Percentiles rank a stretch among this genome's conserved stretches.
These are phyloP conservation scores for Anagrus nilaparvatae DNA, from an alignment of 1,140 invertebrate genomes.

Conservation along the genomic window DNA sequence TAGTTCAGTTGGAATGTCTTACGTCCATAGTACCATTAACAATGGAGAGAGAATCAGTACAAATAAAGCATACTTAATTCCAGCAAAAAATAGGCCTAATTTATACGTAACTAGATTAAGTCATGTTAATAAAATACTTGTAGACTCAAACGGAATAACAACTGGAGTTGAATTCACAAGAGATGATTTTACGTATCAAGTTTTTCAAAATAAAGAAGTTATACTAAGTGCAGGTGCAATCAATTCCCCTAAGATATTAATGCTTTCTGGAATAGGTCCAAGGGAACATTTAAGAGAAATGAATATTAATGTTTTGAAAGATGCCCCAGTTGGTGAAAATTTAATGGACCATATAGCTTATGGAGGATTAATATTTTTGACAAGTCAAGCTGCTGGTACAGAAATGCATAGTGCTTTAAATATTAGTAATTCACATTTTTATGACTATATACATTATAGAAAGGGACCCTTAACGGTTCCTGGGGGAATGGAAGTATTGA, in stretches of 20 bases:
- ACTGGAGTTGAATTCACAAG: slow-evolving; percentile 66
- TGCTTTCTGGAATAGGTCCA: slow-evolving; percentile 82
- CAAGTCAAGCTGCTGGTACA: slow-evolving; percentile 49
- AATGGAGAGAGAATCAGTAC: slow-evolving; percentile 53
- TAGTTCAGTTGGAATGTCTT: slow-evolving; percentile 42
- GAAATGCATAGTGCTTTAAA: slow-evolving; percentile 67
- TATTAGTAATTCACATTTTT: slow-evolving; percentile 56
- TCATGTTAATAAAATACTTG: slow-evolving; percentile 44
- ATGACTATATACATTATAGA: slow-evolving; percentile 43
- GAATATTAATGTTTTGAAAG: slow-evolving; percentile 59
- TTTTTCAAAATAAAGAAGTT: slow-evolving; percentile 63
- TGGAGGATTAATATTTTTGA: slow-evolving; percentile 70
- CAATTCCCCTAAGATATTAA: slow-evolving; percentile 70
- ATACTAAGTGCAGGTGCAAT: slow-evolving; percentile 72
- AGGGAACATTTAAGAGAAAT: slow-evolving; percentile 58
- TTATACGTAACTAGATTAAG: slow-evolving; percentile 54
- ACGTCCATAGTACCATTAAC: slow-evolving; percentile 38
- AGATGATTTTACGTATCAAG: slow-evolving; percentile 52
- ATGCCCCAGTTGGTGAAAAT: slow-evolving; percentile 67
- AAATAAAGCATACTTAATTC: slow-evolving; percentile 51
- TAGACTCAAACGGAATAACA: too few species aligned
- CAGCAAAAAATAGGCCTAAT: slow-evolving; percentile 52
- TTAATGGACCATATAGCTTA: slow-evolving; percentile 75
- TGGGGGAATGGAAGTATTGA: slow-evolving; percentile 70
- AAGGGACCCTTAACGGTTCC: slow-evolving; percentile 64